A percentile compares a stretch with the other conserved stretches of the same genome.
Evolutionary conservation across 2,888 invertebrate genomes (phyloP).

Genomic region (Rambutsinella grinnellia): DNA sequence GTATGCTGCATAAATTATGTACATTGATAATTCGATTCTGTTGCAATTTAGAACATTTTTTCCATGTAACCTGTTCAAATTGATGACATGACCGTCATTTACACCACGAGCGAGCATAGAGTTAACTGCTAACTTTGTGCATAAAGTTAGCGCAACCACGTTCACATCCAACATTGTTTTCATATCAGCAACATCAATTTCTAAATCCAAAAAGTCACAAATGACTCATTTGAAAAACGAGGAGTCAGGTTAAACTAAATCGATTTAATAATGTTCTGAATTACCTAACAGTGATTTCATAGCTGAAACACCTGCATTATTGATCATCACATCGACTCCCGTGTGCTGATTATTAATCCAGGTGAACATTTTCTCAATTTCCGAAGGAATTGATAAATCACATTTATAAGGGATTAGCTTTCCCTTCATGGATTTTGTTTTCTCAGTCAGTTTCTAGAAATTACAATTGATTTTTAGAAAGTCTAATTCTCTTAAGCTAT

Average conservation of each 20-base stretch:
- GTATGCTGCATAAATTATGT: constrained; percentile 66
- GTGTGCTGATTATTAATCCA: constrained; percentile 55
- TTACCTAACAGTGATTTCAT: constrained; percentile 42
- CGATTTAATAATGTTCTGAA: no score
- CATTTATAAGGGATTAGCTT: constrained; percentile 53
- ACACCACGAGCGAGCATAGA: constrained; percentile 52
- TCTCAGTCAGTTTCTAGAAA: no score
- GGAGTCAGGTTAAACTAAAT: background rate
- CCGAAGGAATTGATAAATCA: constrained; percentile 53
- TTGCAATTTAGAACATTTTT: background rate
- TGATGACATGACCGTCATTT: constrained; percentile 58
- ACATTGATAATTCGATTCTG: background rate
- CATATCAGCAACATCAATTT: constrained; percentile 50
- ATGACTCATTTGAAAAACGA: background rate
- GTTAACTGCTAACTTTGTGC: constrained; percentile 33
- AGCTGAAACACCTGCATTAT: constrained; percentile 58
- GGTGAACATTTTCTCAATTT: constrained; percentile 56
- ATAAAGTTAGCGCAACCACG: constrained; percentile 42
- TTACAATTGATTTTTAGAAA: no score
- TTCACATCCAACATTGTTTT: constrained; percentile 58
- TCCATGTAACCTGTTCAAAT: constrained; percentile 59
- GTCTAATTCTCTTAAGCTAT: no score
- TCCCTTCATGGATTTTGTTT: no score
- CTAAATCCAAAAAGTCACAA: no score
- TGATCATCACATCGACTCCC: constrained; percentile 59